Evolutionary conservation across 2,797 vertebrate species (phyloP), one percentile per base, ranked within the genome.

Genomic region (Rhinophrynus dorsalis): DNA sequence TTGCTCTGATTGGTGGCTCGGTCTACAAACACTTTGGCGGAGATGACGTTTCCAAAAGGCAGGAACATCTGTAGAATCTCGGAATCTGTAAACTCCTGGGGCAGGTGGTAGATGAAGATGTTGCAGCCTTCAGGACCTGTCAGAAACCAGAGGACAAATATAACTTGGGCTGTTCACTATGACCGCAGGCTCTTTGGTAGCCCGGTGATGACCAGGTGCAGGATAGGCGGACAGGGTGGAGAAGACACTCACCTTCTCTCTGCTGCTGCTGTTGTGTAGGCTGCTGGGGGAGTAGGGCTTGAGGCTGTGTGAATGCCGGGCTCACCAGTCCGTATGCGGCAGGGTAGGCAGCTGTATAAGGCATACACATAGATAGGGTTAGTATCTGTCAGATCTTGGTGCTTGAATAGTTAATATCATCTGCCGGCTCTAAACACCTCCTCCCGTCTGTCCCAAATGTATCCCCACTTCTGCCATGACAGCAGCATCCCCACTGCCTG

Each of bases 21-120:
- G 82, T 96, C 94, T 68, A 97, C 94, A 76, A 97, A 97, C 82
- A 97, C 94, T 87, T 97, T 97, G 75, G 95, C 94, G 2, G 94
- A 97, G 85, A 97, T 96, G 85, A 97, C 93, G 11, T 97, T 96
- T 70, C 95, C 95, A 70, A 97, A 96, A 67, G 95, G 93, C 65
- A 96, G 88, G 81, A 97, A 97, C 95, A 97, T 96, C 91, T 96
- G 95, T 15, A 96, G 90, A 89, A 97, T 93, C 87, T 97, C 95
- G 2, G 92, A 92, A 87, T 96, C 95, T 1, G 94, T 95, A 84
- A 97, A 96, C 85, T 97, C 95, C 83, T 97, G 95, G 77, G 95
- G 95, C 90, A 97, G 89, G 89, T 97, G 95, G 90, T 97, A 97
- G 86, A 97, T 96, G 88, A 97, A 97, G 90, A 97, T 95, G 86